Percentiles rank a stretch among this genome's conserved stretches.
These are phyloP conservation scores for Brachylomia viminalis DNA, from an alignment of 2,888 invertebrate species.

Conservation along the genomic window DNA sequence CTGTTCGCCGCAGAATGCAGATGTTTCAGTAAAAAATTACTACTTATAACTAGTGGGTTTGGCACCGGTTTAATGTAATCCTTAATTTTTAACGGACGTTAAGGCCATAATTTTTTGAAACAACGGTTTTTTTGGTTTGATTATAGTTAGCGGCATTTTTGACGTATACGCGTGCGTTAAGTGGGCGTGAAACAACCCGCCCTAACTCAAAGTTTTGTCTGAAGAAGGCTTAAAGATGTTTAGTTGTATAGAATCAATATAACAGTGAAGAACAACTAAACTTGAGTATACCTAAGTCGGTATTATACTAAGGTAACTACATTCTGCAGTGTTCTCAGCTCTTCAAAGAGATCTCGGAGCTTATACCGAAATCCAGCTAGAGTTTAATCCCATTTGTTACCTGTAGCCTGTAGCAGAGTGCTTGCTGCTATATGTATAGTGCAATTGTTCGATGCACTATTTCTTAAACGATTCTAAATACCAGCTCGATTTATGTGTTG, in stretches of 20 bases:
- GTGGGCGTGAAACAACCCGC: too few relatives aligned
- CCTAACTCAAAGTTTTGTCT: slow-evolving; percentile 1
- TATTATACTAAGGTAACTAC: neutral
- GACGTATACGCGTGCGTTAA: too few relatives aligned
- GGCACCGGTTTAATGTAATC: too few relatives aligned
- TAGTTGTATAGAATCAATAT: slow-evolving; percentile 4
- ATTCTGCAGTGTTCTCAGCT: neutral
- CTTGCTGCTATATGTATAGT: slow-evolving; percentile 4
- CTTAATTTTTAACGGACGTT: too few relatives aligned
- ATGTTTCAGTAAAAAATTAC: too few relatives aligned
- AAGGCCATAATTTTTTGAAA: too few relatives aligned
- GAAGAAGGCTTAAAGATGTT: neutral
- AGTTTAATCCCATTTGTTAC: slow-evolving; percentile 34
- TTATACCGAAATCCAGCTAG: slow-evolving; percentile 2
- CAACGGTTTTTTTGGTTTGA: too few relatives aligned
- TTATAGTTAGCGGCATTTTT: too few relatives aligned
- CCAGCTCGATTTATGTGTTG: slow-evolving; percentile 5
- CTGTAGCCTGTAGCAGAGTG: slow-evolving; percentile 5
- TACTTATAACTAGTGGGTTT: too few relatives aligned
- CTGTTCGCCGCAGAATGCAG: too few relatives aligned
- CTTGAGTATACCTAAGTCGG: neutral
- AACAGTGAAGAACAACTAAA: neutral
- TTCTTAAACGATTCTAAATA: slow-evolving; percentile 3
- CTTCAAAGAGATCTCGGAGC: neutral
- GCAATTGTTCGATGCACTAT: slow-evolving; percentile 18